Conservation (phyloP, 2,888 invertebrate genomes). For the Synanthedon tipuliformis region DNA sequence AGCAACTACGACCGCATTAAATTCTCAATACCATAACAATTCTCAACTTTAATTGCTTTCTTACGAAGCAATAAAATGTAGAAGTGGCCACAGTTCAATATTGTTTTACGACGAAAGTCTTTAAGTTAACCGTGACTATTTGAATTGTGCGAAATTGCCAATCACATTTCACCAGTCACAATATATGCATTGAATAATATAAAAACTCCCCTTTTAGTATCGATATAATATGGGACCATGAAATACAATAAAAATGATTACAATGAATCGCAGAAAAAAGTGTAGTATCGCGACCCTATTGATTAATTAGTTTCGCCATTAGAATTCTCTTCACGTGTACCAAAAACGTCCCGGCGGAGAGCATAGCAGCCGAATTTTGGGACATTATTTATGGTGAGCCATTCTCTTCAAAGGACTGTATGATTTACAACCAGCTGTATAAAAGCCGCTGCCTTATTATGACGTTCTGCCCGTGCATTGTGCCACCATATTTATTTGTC, state of each 20-base stretch:
- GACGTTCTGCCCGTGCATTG: slow-evolving; percentile 63
- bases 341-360: slow-evolving; percentile 47
- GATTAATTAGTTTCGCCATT: slow-evolving; percentile 62
- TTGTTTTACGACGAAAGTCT: slow-evolving; percentile 31
- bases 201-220: too few relatives aligned
- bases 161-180: not conserved
- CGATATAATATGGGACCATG: not conserved
- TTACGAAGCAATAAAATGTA: slow-evolving; percentile 58
- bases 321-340: slow-evolving; percentile 50
- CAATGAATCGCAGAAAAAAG: slow-evolving; percentile 25
- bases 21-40: slow-evolving; percentile 66
- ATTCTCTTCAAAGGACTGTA: slow-evolving; percentile 64
- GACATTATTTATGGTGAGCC: slow-evolving; percentile 62
- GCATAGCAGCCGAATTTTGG: slow-evolving; percentile 49
- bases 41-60: slow-evolving; percentile 62
- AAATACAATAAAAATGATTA: not conserved
- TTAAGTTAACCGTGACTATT: slow-evolving; percentile 44
- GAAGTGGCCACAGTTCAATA: slow-evolving; percentile 52
- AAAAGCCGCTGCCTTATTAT: slow-evolving; percentile 66
- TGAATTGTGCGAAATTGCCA: slow-evolving; percentile 37
- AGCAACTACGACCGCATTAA: slow-evolving; percentile 55
- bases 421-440: slow-evolving; percentile 62
- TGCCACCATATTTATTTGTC: slow-evolving; percentile 55
- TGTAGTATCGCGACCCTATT: slow-evolving; percentile 45
- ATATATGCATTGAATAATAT: not conserved